Evolutionary conservation across 53 echinoderm and acorn worm species (phyloP), one percentile per base, ranked within the genome.

Genomic region (Stichopus horrens): DNA sequence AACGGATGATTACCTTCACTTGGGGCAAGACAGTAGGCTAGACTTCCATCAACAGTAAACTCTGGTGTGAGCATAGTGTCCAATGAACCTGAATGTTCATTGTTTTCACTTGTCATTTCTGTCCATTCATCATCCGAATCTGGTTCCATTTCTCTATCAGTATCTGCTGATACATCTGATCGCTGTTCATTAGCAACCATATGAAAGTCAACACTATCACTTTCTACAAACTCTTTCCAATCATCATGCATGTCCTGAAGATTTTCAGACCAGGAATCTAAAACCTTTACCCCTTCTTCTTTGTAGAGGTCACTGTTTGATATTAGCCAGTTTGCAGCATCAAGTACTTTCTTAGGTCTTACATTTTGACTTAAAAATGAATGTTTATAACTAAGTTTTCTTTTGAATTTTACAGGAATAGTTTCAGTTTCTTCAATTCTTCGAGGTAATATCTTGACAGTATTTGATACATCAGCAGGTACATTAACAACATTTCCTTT

Each of bases 351-450:
- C 2, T 59, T 20, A 77, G 90, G 90, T 75, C 90, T 76, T 8
- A 90, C 54, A 90, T 90, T 90, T 55, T 89, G 20, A 59, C 79
- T 65, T 54, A 59, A 23, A 13, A 89, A 66, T 65, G 77, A 20
- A 57, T 77, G 79, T 54, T 89, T 60, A 23, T 60, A 79, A 19
- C 51, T 37, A 60, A 89, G 79, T 79, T 52, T 77, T 77, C 79
- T 89, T 75, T 89, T 67, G 75, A 88, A 78, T 78, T 89, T 88
- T 3, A 88, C 77, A 8, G 88, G 78, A 58, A 88, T 79, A 54
- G 59, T 88, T 9, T 77, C 23, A 23, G 55, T 63, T 16, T 88
- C 59, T 9, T 52, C 54, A 6, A 77, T 56, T 37, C 21, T 53
- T 21, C 79, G 16, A 14, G 77, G 88, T 57, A 88, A 52, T 14